phyloP scores from a whole-genome alignment of 2,888 invertebrate species.

The Agrotis segetum region DNA sequence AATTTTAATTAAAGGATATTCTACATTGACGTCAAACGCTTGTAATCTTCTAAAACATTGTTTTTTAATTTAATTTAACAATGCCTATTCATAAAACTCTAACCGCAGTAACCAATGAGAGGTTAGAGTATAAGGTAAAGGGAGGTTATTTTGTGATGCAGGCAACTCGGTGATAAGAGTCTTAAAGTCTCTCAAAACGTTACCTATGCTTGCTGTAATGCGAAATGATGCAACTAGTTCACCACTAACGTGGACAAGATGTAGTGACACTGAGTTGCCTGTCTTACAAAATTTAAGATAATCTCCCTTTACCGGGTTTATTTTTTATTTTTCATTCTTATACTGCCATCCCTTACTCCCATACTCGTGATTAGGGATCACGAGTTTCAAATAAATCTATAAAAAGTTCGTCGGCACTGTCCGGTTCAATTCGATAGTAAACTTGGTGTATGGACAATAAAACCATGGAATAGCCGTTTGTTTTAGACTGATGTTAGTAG shows the following conservation, averaged over 20 bases:
- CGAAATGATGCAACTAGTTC: too few species aligned
- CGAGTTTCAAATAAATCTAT: constrained; percentile 59
- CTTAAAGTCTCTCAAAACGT: too few species aligned
- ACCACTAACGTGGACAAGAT: too few species aligned
- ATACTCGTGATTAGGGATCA: constrained; percentile 23
- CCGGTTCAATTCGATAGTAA: constrained; percentile 61
- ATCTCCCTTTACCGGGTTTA: too few species aligned
- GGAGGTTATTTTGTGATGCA: too few species aligned
- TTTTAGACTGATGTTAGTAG: constrained; percentile 45
- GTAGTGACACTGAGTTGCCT: too few species aligned
- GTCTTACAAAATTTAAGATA: too few species aligned
- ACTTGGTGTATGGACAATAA: constrained; percentile 54
- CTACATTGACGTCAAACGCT: constrained; percentile 14
- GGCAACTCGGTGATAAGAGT: too few species aligned
- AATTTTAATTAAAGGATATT: constrained; percentile 27
- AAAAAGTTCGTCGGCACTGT: constrained; percentile 60
- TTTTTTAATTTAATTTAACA: background rate
- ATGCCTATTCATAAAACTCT: background rate
- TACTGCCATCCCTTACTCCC: constrained; percentile 28
- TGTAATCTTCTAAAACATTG: background rate
- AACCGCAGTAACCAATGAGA: background rate
- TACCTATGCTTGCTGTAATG: too few species aligned
- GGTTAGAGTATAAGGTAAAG: too few species aligned
- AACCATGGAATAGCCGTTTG: constrained; percentile 48
- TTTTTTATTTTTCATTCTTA: too few species aligned